Conservation (phyloP, 2,113 vertebrate species). For the Xenopus laevis region DNA sequence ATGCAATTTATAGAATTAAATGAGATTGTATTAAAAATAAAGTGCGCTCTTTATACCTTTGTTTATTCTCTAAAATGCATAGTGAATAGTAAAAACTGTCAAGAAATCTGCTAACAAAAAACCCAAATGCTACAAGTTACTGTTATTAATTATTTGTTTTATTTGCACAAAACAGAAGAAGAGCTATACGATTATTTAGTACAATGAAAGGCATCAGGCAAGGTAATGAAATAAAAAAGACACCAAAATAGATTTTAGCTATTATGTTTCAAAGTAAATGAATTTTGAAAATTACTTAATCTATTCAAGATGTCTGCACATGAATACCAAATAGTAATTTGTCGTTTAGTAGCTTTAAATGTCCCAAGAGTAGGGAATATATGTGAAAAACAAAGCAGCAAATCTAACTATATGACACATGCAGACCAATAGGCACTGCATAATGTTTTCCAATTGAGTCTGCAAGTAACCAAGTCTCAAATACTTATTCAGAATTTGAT, state of each 20-base stretch:
- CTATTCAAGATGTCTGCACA: constrained; percentile 15
- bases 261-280: constrained; percentile 11
- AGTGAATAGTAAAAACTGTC: no score
- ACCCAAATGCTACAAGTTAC: no score
- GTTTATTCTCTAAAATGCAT: no score
- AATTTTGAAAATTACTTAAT: constrained; percentile 30
- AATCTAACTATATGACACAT: constrained; percentile 27
- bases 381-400: constrained; percentile 21
- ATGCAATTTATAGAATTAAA: no score
- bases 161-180: background rate
- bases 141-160: no score
- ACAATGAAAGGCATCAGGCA: constrained; percentile 21
- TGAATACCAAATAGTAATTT: constrained; percentile 33
- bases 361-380: constrained; percentile 29
- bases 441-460: constrained; percentile 43
- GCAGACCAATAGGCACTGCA: constrained; percentile 30
- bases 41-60: no score
- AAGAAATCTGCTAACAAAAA: no score
- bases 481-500: constrained; percentile 47
- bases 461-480: constrained; percentile 38
- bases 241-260: constrained; percentile 9
- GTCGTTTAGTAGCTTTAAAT: constrained; percentile 30
- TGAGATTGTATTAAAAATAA: no score
- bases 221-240: constrained; percentile 18
- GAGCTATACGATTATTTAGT: constrained; percentile 10